phyloP scores from a whole-genome alignment of 2,113 vertebrate species.

The Spea bombifrons region DNA sequence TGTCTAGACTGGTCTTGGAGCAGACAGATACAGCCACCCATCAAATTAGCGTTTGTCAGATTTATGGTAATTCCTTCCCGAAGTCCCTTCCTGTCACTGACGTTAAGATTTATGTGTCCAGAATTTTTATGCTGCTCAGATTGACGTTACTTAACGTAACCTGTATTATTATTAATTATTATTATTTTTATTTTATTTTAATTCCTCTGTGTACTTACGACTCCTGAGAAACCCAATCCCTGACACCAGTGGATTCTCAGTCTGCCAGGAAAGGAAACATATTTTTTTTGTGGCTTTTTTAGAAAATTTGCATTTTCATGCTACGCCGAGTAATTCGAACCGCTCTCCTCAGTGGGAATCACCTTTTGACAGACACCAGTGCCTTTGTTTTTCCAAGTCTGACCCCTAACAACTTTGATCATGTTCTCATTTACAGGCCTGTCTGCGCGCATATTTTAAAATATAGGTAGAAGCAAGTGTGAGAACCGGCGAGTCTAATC shows the following conservation, averaged over 20 bases:
- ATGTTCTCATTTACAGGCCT: slow-evolving; percentile 50
- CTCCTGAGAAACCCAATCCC: background rate
- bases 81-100: slow-evolving; percentile 96
- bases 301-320: slow-evolving; percentile 79
- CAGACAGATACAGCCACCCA: slow-evolving; percentile 99
- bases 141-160: too few species aligned
- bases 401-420: slow-evolving; percentile 84
- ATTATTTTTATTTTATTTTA: background rate
- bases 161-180: background rate
- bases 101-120: slow-evolving; percentile 93
- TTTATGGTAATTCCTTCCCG: slow-evolving; percentile 99
- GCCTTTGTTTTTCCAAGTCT: slow-evolving; percentile 94
- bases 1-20: slow-evolving; percentile 98
- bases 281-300: slow-evolving; percentile 45
- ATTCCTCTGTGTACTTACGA: background rate
- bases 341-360: slow-evolving; percentile 80
- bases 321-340: slow-evolving; percentile 84
- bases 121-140: slow-evolving; percentile 64
- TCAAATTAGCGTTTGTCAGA: slow-evolving; percentile 99
- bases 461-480: slow-evolving; percentile 56
- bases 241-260: background rate
- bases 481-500: slow-evolving; percentile 27
- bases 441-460: slow-evolving; percentile 59
- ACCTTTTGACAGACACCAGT: slow-evolving; percentile 90
- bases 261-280: background rate